These are phyloP conservation scores for Peromyscus attwateri DNA, from an alignment of 2,797 vertebrate genomes.

Conservation along the genomic window DNA sequence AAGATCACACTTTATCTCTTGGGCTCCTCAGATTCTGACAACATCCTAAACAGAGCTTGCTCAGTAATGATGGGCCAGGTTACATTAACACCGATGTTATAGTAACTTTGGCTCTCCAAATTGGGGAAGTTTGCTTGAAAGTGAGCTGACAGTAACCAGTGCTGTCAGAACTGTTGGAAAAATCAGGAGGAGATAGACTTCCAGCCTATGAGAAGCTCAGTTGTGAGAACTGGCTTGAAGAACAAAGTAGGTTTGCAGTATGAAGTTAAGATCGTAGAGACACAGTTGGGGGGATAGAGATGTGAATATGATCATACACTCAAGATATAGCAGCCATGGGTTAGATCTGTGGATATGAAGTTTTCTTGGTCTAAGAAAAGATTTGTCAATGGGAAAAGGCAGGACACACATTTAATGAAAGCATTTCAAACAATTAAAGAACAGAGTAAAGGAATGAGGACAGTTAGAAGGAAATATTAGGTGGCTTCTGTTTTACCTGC, in stretches of 20 bases:
- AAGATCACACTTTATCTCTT: not conserved
- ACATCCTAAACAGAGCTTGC: not conserved
- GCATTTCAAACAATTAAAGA: not conserved
- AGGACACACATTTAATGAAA: not conserved
- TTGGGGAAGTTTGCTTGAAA: slow-evolving; percentile 28
- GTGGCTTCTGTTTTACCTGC: not conserved
- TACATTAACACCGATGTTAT: not conserved
- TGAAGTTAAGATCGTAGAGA: not conserved
- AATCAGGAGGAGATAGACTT: not conserved
- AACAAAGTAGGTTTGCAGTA: not conserved
- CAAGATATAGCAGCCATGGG: not conserved
- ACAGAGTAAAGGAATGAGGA: not conserved
- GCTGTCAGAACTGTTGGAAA: not conserved
- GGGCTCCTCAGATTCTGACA: not conserved
- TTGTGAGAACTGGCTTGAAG: not conserved
- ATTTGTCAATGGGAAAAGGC: not conserved
- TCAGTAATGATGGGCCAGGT: not conserved
- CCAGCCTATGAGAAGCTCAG: not conserved
- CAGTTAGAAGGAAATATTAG: not conserved
- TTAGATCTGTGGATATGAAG: not conserved
- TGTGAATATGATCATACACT: not conserved
- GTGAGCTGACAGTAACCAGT: not conserved
- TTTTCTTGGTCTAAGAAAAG: not conserved
- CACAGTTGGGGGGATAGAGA: not conserved
- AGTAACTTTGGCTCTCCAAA: not conserved